These are phyloP conservation scores for Mylabris phalerata DNA, from an alignment of 1,140 invertebrate genomes.

Conservation along the genomic window DNA sequence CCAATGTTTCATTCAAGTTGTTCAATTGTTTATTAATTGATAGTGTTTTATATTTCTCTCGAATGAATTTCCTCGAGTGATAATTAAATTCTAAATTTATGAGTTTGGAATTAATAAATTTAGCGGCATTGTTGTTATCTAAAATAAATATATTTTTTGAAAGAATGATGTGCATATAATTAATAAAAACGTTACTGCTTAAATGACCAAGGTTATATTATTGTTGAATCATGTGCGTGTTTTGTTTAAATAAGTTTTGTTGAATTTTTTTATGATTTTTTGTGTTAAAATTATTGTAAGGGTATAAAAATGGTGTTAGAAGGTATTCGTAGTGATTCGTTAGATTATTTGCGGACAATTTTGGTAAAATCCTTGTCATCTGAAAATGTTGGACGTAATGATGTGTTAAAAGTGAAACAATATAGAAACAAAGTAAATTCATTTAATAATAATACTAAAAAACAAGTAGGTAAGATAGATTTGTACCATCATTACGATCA, in stretches of 20 bases:
- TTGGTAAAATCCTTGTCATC: conserved; percentile 53
- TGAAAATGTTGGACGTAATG: conserved; percentile 48
- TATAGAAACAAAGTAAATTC: conserved; percentile 3
- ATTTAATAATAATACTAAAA: conserved; percentile 3
- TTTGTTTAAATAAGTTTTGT: not conserved
- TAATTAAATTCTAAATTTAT: too few relatives aligned
- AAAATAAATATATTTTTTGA: too few relatives aligned
- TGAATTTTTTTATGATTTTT: not conserved
- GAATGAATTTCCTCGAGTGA: too few relatives aligned
- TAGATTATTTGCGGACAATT: conserved; percentile 52
- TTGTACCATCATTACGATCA: not conserved
- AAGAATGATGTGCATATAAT: not conserved
- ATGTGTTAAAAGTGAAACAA: conserved; percentile 25
- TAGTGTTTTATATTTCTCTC: too few relatives aligned
- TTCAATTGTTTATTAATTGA: too few relatives aligned
- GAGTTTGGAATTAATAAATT: too few relatives aligned
- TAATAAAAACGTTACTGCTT: conserved; percentile 6
- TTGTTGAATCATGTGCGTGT: conserved; percentile 10
- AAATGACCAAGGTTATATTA: conserved; percentile 9
- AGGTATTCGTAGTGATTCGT: conserved; percentile 45
- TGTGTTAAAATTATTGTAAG: too few relatives aligned
- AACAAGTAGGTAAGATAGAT: conserved; percentile 18
- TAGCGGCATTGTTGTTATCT: too few relatives aligned
- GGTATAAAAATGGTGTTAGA: conserved; percentile 2
- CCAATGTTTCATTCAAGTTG: too few relatives aligned